Conservation (phyloP, 2,113 vertebrate genomes). For the Rattus rattus region DNA sequence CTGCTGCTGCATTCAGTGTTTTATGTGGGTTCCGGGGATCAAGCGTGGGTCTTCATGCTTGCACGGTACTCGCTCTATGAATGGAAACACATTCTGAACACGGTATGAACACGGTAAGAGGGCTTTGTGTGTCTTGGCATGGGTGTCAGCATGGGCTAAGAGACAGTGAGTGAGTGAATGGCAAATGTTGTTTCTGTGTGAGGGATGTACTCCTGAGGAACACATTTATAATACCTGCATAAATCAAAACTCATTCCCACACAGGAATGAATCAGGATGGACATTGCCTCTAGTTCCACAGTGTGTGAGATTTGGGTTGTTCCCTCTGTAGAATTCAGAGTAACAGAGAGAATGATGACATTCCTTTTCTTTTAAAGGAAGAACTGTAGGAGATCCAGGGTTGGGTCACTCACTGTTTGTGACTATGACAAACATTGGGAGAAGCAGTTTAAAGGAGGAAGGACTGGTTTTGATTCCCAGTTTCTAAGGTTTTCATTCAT, state of each 20-base stretch:
- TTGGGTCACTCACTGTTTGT: neutral
- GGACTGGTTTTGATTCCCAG: neutral
- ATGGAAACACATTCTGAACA: neutral
- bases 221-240: neutral
- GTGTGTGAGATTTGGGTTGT: constrained; percentile 22
- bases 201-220: neutral
- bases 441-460: neutral
- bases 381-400: neutral
- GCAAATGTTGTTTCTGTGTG: neutral
- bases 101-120: neutral
- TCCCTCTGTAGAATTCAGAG: neutral
- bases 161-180: neutral
- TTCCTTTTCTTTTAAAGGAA: constrained; percentile 45
- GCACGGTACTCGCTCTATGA: neutral
- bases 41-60: neutral
- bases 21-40: neutral
- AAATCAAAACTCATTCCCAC: constrained; percentile 26
- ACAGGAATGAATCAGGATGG: constrained; percentile 46
- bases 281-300: neutral
- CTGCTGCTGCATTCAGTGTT: neutral
- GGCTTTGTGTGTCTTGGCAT: neutral
- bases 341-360: neutral
- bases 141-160: neutral
- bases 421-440: neutral
- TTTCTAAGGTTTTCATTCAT: neutral